Base-by-base conservation (phyloP, 2,888 invertebrate species). In the Agrenia bidenticulata region DNA sequence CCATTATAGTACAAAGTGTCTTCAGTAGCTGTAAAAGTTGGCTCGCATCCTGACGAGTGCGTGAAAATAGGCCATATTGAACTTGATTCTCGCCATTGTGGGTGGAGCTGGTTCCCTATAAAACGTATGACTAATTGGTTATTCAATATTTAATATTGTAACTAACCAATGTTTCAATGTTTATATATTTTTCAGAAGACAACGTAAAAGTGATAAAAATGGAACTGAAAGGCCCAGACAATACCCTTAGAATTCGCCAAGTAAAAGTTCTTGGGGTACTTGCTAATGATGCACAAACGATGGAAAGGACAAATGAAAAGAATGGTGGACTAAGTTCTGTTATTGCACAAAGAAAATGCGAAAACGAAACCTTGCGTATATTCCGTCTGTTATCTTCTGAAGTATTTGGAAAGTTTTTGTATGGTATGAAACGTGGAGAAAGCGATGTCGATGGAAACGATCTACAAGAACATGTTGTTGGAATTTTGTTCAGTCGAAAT, bases 401-500 rank as follows among this genome's bases (percentile, higher is more conserved):
- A 85, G 92, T 94, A 45, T 94, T 95, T 81, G 95, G 95, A 0
- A 92, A 92, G 79, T 83, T 95, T 2, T 87, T 76, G 58, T 74
- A 72, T 41, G 70, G 72, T 15, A 61, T 71, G 1, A 73, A 74
- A 41, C 64, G 73, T 5, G 73, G 72, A 5, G 77, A 77, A 26
- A 78, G 78, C 63, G 82, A 78, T 80, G 83, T 78, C 78, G 83
- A 79, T 73, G 85, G 85, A 24, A 83, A 87, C 55, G 92, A 94
- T 78, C 82, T 97, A 7, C 87, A 94, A 50, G 96, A 96, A 78
- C 96, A 96, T 79, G 94, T 97, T 86, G 96, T 96, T 51, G 95
- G 96, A 67, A 96, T 97, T 77, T 83, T 97, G 54, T 97, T 96
- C 80, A 93, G 94, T 64, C 86, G 95, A 56, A 93, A 93, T 79